phyloP scores from a whole-genome alignment of 53 echinoderm and acorn worm genomes.

The Astropecten irregularis region DNA sequence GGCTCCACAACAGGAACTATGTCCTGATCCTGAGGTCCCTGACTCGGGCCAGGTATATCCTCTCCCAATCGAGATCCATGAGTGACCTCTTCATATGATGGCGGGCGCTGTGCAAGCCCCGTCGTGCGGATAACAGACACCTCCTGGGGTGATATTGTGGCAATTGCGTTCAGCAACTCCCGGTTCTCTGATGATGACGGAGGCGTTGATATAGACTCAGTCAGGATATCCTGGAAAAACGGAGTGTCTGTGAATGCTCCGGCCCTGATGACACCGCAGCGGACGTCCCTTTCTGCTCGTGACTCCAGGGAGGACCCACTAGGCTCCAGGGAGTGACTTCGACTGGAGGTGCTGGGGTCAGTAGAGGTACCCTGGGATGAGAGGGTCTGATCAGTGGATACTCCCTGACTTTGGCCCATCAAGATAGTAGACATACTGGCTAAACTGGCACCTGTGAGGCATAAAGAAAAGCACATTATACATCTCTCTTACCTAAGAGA shows the following conservation, averaged over 20 bases:
- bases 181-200: conserved; percentile 10
- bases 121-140: conserved; percentile 97
- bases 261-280: conserved; percentile 43
- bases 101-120: conserved; percentile 78
- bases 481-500: not conserved
- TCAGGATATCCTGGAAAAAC: conserved; percentile 16
- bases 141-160: conserved; percentile 64
- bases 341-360: conserved; percentile 28
- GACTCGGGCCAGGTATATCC: conserved; percentile 38
- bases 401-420: conserved; percentile 69
- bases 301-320: conserved; percentile 37
- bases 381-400: conserved; percentile 48
- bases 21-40: not conserved
- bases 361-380: conserved; percentile 44
- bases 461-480: not conserved
- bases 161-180: conserved; percentile 55
- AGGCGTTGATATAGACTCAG: not conserved
- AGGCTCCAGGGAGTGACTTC: conserved; percentile 18
- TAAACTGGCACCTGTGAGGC: conserved; percentile 62
- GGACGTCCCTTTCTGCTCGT: conserved; percentile 11
- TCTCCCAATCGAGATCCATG: conserved; percentile 16
- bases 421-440: conserved; percentile 71
- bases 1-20: not conserved
- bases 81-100: conserved; percentile 25
- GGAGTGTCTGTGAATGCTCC: not conserved